Base-by-base conservation (phyloP, 2,113 vertebrate genomes). In the Euleptes europaea region DNA sequence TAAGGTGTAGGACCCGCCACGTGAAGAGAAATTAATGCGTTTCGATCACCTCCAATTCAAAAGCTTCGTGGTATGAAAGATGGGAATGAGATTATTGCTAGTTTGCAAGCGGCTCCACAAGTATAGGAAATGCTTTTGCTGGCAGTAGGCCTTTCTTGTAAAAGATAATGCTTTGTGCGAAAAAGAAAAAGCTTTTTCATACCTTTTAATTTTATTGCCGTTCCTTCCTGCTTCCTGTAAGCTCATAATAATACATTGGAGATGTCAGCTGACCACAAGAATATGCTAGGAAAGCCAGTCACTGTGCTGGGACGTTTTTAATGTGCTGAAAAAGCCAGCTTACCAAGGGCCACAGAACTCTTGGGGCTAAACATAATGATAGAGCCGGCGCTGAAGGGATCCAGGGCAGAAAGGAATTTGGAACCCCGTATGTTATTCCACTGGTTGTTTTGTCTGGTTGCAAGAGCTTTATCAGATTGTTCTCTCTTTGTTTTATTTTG, bases 31-130 rank as follows among this genome's bases (percentile, higher is more conserved):
- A 66, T 85, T 85, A 82, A 90, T 89, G 83, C 79, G 92, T 91
- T 94, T 94, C 92, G 72, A 92, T 93, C 77, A 23, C 71, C 93
- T 72, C 69, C 90, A 31, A 90, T 91, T 94, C 92, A 90, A 94
- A 95, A 93, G 78, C 92, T 83, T 85, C 80, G 76, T 88, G 90
- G 85, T 84, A 94, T 82, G 91, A 88, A 92, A 93, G 86, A 87
- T 85, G 89, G 92, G 88, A 92, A 84, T 72, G 57, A 92, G 76
- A 88, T 49, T 44, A 60, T 88, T 91, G 79, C 80, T 86, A 92
- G 88, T 90, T 88, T 93, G 54, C 92, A 57, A 86, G 86, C 82
- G 94, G 78, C 88, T 94, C 89, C 84, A 28, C 69, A 70, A 93
- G 54, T 84, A 74, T 89, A 78, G 70, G 83, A 94, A 91, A 90